Evolutionary conservation across 23 tunicate genomes (phyloP), one percentile per base, ranked within the genome.

Genomic region (Trididemnum nubilum): DNA sequence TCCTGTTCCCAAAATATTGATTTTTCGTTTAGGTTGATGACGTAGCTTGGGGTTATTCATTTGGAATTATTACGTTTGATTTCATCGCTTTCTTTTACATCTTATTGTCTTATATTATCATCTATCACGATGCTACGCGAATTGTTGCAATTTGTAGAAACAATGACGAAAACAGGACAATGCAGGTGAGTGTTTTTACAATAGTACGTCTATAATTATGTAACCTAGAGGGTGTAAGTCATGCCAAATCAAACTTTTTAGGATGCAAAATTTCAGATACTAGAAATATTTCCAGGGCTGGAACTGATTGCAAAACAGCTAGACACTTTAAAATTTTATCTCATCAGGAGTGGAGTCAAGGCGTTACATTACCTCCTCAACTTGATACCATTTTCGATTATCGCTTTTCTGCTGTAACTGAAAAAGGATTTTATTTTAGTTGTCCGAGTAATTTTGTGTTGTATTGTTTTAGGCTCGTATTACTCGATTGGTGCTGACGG

Each of bases 391-490:
- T n/a, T n/a, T n/a, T n/a, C n/a, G n/a, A n/a, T n/a, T n/a, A n/a
- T n/a, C n/a, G n/a, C n/a, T n/a, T n/a, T n/a, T n/a, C n/a, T n/a
- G n/a, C n/a, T n/a, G n/a, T n/a, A n/a, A n/a, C n/a, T n/a, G n/a
- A n/a, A n/a, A n/a, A n/a, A n/a, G n/a, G n/a, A n/a, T n/a, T n/a
- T n/a, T n/a, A n/a, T n/a, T n/a, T n/a, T n/a, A n/a, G n/a, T n/a
- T n/a, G n/a, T n/a, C n/a, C n/a, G n/a, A n/a, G n/a, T n/a, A n/a
- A n/a, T n/a, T n/a, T n/a, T n/a, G n/a, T n/a, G n/a, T n/a, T n/a
- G n/a, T n/a, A n/a, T n/a, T n/a, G n/a, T 67, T 67, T 31, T 82
- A 91, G 97, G 84, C 90, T 25, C 90, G 97, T 33, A 91, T 91
- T 35, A 91, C 97, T 0, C 33, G 97, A 75, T 84, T 91, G 29